A percentile compares a stretch with the other conserved stretches of the same genome.
These are phyloP conservation scores for Intellagama lesueurii DNA, from an alignment of 2,797 vertebrate genomes.

Conservation along the genomic window DNA sequence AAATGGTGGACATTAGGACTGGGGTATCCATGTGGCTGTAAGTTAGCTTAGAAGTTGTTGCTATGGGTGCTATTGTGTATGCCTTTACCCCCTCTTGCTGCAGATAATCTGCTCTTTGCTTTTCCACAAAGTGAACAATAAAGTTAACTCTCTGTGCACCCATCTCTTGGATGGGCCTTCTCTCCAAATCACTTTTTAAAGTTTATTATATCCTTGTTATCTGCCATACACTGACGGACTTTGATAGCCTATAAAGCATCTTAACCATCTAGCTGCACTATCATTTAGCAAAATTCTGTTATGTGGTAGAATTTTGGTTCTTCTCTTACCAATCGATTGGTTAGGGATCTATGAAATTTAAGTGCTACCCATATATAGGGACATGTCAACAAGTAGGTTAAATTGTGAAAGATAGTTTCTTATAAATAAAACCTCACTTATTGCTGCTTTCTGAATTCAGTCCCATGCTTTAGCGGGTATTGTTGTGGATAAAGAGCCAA, in stretches of 20 bases:
- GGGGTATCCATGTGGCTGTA: conserved; percentile 37
- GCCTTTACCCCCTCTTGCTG: conserved; percentile 50
- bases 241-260: not conserved
- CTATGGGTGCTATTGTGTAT: conserved; percentile 70
- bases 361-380: conserved; percentile 32
- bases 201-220: conserved; percentile 38
- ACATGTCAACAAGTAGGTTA: conserved; percentile 42
- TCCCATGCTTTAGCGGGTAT: not conserved
- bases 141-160: conserved; percentile 64
- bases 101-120: conserved; percentile 66
- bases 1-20: conserved; percentile 64
- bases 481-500: not conserved
- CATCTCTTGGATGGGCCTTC: conserved; percentile 53
- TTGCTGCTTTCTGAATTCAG: not conserved
- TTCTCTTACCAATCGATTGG: conserved; percentile 39
- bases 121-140: conserved; percentile 67
- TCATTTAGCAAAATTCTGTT: not conserved
- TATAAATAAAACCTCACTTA: not conserved
- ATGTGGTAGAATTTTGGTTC: conserved; percentile 27
- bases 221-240: conserved; percentile 23
- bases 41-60: conserved; percentile 72
- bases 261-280: fast-evolving
- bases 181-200: conserved; percentile 5
- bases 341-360: not conserved
- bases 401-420: not conserved